phyloP scores from a whole-genome alignment of 1,140 invertebrate genomes.

The Drosophila sucinea region DNA sequence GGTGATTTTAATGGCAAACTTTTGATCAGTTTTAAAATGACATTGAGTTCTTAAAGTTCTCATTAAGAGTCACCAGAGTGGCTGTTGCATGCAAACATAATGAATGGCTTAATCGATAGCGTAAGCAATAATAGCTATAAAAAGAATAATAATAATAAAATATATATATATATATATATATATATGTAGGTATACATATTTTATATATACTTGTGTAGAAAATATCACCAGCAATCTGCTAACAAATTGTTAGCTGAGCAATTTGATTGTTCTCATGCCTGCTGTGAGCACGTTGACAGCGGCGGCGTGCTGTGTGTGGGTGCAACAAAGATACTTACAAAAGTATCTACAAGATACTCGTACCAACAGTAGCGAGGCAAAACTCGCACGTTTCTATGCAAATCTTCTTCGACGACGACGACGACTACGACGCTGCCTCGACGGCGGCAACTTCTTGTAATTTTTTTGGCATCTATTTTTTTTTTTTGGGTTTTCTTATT shows the following conservation, averaged over 20 bases:
- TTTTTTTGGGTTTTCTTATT: conserved; percentile 11
- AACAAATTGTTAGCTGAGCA: conserved; percentile 6
- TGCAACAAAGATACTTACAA: conserved; percentile 42
- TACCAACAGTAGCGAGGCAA: conserved; percentile 39
- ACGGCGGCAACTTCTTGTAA: conserved; percentile 47
- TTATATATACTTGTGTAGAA: neutral
- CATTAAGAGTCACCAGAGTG: conserved; percentile 34
- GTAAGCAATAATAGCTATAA: conserved; percentile 8
- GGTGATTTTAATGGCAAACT: conserved; percentile 70
- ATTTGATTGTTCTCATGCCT: conserved; percentile 68
- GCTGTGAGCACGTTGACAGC: conserved; percentile 71
- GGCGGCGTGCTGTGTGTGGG: conserved; percentile 48
- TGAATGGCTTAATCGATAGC: conserved; percentile 64
- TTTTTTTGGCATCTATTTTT: conserved; percentile 41
- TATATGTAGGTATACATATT: no score
- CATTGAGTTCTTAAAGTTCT: conserved; percentile 56
- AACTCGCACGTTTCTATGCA: conserved; percentile 81
- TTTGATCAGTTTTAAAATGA: conserved; percentile 56
- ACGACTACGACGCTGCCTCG: conserved; percentile 50
- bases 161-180: neutral
- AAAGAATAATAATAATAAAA: conserved; percentile 14
- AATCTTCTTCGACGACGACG: conserved; percentile 66
- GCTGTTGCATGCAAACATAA: conserved; percentile 41
- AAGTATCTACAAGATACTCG: conserved; percentile 60
- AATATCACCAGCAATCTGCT: conserved; percentile 7